Base-by-base conservation (phyloP, 2,113 vertebrate species). In the Pangasianodon hypophthalmus region DNA sequence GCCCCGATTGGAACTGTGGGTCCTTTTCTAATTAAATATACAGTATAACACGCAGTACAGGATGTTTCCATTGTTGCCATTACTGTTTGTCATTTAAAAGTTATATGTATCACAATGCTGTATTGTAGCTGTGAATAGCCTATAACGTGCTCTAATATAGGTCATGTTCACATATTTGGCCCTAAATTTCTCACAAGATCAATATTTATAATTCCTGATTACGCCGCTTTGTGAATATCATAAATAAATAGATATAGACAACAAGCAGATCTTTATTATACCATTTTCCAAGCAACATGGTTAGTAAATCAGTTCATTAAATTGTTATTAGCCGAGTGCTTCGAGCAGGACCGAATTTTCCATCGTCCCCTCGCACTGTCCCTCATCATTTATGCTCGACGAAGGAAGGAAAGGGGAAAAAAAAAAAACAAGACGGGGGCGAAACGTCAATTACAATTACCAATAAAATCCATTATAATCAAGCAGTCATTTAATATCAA, bases 401-500 rank as follows among this genome's bases (percentile, higher is more conserved):
- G 80, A 90, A 85, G 87, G 91, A 64, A 73, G 60, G 52, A 81
- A 90, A 29, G 86, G 32, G 41, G n/a, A 37, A 73, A 14, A 29
- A 62, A 71, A 88, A 69, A 91, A 89, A 93, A 44, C 21, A n/a
- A 4, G 50, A 44, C 6, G 37, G 86, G 24, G 52, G 69, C 37
- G 29, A 94, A 93, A 94, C 88, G 93, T 94, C 93, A 95, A 93
- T 95, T 95, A 93, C 95, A 96, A 95, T 96, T 95, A 95, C 94
- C 93, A 95, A 93, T 95, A 95, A 95, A 95, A 94, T 93, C 95
- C 93, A 95, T 96, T 94, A 93, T 96, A 96, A 96, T 96, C 94
- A 96, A 96, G 94, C 93, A 96, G 93, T 96, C 94, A 96, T 95
- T 95, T 96, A 95, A 95, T 94, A 94, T 93, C 91, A 96, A 96